Evolutionary conservation across 2,888 invertebrate species (phyloP).

Genomic region (Pammene fasciana): DNA sequence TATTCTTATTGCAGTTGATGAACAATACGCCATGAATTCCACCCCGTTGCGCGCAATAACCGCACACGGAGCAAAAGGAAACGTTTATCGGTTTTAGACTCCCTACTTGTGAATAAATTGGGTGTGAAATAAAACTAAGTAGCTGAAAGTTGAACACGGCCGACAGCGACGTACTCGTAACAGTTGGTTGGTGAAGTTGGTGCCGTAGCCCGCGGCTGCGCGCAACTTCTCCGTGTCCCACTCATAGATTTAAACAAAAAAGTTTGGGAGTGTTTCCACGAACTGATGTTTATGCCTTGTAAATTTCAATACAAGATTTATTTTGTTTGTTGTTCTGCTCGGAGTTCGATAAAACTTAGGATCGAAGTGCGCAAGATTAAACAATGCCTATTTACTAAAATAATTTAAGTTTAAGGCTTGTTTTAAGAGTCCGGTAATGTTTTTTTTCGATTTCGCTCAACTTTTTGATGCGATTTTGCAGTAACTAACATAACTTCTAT

Average conservation of each 20-base stretch:
- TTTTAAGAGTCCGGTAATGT: too few relatives aligned
- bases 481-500: too few relatives aligned
- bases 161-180: slow-evolving; percentile 46
- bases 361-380: not conserved
- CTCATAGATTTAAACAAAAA: slow-evolving; percentile 53
- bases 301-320: slow-evolving; percentile 42
- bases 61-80: slow-evolving; percentile 50
- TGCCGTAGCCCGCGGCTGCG: slow-evolving; percentile 51
- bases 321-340: slow-evolving; percentile 21
- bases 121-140: slow-evolving; percentile 72
- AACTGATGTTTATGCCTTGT: slow-evolving; percentile 50
- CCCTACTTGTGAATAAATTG: slow-evolving; percentile 62
- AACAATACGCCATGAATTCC: slow-evolving; percentile 39
- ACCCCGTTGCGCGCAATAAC: slow-evolving; percentile 51
- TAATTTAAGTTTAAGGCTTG: not conserved
- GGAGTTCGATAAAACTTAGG: slow-evolving; percentile 12
- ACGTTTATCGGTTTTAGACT: slow-evolving; percentile 61
- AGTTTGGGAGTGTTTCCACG: slow-evolving; percentile 41
- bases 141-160: slow-evolving; percentile 65
- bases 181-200: slow-evolving; percentile 57
- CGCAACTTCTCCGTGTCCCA: slow-evolving; percentile 60
- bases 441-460: too few relatives aligned
- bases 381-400: not conserved
- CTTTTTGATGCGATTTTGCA: too few relatives aligned
- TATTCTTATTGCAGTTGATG: slow-evolving; percentile 35